A percentile compares a stretch with the other conserved stretches of the same genome.
Conservation (phyloP, 2,797 vertebrate species). For the Poecile montanus region DNA sequence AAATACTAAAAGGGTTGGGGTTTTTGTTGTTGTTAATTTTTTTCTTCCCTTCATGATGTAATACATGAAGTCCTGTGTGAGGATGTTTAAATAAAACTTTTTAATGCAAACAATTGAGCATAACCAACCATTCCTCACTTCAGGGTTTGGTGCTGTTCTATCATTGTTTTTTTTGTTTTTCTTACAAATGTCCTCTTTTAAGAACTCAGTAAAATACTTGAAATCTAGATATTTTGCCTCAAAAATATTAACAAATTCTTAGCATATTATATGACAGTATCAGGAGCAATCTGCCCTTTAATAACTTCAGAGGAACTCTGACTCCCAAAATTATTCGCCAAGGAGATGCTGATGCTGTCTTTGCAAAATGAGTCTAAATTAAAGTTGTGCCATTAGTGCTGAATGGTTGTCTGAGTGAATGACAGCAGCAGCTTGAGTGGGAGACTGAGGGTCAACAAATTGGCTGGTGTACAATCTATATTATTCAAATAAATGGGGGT, state of each 20-base stretch:
- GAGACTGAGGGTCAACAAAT: not conserved
- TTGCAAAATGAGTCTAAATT: not conserved
- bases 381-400: not conserved
- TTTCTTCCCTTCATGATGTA: not conserved
- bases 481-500: not conserved
- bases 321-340: not conserved
- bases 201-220: not conserved
- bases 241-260: not conserved
- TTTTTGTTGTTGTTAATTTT: not conserved
- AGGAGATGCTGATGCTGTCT: not conserved
- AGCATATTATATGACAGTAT: not conserved
- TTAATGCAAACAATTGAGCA: not conserved
- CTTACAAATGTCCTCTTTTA: not conserved
- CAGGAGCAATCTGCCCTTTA: not conserved
- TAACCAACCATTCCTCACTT: not conserved
- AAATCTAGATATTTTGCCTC: not conserved
- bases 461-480: not conserved
- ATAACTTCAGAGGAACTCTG: not conserved
- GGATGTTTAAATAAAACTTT: not conserved
- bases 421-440: not conserved
- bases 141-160: not conserved
- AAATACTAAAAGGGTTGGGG: not conserved
- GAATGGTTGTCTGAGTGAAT: not conserved
- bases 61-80: not conserved
- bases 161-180: rapidly evolving